A percentile compares a stretch with the other conserved stretches of the same genome.
Evolutionary conservation across 2,797 vertebrate genomes (phyloP).

Genomic region (Cuculus canorus): DNA sequence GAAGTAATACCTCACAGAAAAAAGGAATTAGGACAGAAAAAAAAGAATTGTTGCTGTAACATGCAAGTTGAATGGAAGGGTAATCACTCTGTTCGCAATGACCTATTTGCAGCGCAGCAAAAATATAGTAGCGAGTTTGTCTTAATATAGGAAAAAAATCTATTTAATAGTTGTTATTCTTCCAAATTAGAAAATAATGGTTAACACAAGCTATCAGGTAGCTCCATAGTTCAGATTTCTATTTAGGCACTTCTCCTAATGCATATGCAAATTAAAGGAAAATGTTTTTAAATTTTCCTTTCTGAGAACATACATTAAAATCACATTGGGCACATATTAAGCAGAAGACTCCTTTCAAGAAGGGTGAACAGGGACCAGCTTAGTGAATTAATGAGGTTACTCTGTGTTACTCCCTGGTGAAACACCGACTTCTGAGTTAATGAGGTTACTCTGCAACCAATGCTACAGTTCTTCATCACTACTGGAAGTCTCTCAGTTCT

Average conservation of each 20-base stretch:
- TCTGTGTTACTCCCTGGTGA: not conserved
- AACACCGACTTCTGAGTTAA: not conserved
- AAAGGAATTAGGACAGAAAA: not conserved
- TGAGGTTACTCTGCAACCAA: not conserved
- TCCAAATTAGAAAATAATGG: not conserved
- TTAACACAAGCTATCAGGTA: not conserved
- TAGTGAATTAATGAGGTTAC: conserved; percentile 24
- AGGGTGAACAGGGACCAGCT: not conserved
- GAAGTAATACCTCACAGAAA: not conserved
- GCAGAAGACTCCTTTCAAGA: not conserved
- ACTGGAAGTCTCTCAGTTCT: not conserved
- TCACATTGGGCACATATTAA: not conserved
- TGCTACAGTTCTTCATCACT: not conserved
- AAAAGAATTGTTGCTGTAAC: not conserved
- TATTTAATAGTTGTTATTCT: not conserved
- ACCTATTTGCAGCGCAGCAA: not conserved
- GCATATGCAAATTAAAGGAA: not conserved
- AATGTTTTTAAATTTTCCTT: not conserved
- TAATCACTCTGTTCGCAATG: not conserved
- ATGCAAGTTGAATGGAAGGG: not conserved
- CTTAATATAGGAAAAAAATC: not conserved
- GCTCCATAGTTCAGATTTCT: not conserved
- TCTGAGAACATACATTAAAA: not conserved
- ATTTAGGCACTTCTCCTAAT: not conserved
- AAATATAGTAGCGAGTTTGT: not conserved